Percentiles rank a stretch among this genome's conserved stretches.
Evolutionary conservation across 2,888 invertebrate genomes (phyloP).

Genomic region (Patella ulyssiponensis): DNA sequence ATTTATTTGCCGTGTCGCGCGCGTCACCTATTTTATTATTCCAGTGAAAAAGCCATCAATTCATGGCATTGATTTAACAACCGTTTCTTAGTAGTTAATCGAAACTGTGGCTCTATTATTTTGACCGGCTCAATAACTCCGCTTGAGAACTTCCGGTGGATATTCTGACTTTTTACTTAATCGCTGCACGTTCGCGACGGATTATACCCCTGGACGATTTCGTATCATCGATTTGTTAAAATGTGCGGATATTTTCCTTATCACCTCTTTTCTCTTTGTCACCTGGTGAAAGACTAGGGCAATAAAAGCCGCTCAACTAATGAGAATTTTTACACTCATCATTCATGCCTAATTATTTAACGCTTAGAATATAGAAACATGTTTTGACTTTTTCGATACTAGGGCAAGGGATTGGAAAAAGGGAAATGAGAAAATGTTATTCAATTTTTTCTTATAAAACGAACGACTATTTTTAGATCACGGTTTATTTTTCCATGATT

Average conservation of each 20-base stretch:
- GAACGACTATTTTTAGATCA: too few relatives aligned
- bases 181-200: too few relatives aligned
- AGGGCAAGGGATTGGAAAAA: too few relatives aligned
- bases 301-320: slow-evolving; percentile 16
- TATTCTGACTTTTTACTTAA: too few relatives aligned
- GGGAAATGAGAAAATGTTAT: too few relatives aligned
- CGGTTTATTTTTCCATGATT: too few relatives aligned
- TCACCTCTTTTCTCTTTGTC: slow-evolving; percentile 2
- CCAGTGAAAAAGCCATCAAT: slow-evolving; percentile 26
- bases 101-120: slow-evolving; percentile 12
- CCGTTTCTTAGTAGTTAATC: slow-evolving; percentile 23
- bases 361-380: background rate
- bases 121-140: slow-evolving; percentile 11
- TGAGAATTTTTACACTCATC: slow-evolving; percentile 17
- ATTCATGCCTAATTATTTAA: slow-evolving; percentile 16
- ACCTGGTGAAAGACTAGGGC: slow-evolving; percentile 16
- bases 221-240: slow-evolving; percentile 9
- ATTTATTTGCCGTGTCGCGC: slow-evolving; percentile 25
- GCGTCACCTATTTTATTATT: slow-evolving; percentile 22
- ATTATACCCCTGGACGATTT: too few relatives aligned
- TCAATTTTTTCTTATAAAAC: too few relatives aligned
- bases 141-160: slow-evolving; percentile 9
- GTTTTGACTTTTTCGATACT: background rate
- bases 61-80: slow-evolving; percentile 21
- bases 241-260: slow-evolving; percentile 4